Percentiles rank a stretch among this genome's conserved stretches.
Evolutionary conservation across 2,113 vertebrate species (phyloP).

Genomic region (Lota lota): DNA sequence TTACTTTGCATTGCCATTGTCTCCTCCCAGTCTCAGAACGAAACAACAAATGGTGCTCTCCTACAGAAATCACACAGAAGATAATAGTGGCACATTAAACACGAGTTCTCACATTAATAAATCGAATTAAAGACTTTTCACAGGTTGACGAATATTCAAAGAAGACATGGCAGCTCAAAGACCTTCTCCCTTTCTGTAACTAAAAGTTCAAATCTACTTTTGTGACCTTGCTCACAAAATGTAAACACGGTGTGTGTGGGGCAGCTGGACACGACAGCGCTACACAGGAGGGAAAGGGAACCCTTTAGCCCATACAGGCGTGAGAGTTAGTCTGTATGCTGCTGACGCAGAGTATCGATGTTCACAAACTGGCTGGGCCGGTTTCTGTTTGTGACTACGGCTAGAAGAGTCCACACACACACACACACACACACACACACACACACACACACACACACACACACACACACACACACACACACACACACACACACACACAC

Average conservation of each 20-base stretch:
- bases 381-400: constrained; percentile 33
- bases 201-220: background rate
- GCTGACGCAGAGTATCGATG: constrained; percentile 30
- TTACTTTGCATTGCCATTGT: constrained; percentile 71
- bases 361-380: constrained; percentile 50
- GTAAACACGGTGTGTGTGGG: constrained; percentile 26
- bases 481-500: too few relatives aligned
- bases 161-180: background rate
- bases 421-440: background rate
- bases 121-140: background rate
- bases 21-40: constrained; percentile 38
- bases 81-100: background rate
- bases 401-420: background rate
- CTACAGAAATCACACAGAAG: constrained; percentile 39
- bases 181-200: background rate
- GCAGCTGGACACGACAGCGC: constrained; percentile 23
- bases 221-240: constrained; percentile 28
- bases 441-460: background rate
- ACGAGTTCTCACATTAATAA: background rate
- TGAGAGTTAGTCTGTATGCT: constrained; percentile 49
- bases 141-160: constrained; percentile 3
- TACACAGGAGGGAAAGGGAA: too few relatives aligned
- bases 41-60: constrained; percentile 44
- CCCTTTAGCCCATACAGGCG: constrained; percentile 48
- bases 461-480: too few relatives aligned